These are phyloP conservation scores for Deilephila elpenor DNA, from an alignment of 2,888 invertebrate genomes.

Conservation along the genomic window DNA sequence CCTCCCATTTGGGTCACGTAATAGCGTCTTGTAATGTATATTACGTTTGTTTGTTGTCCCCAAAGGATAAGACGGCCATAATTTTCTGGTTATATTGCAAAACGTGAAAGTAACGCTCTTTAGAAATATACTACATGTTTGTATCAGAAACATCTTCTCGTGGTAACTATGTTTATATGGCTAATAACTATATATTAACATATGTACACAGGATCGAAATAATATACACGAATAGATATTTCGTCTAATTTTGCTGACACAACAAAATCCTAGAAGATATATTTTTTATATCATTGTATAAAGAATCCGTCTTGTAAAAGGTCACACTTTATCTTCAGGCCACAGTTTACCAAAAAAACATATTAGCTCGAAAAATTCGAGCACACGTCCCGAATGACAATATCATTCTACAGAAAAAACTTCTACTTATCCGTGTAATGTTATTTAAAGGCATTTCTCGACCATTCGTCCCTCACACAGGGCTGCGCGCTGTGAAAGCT, in stretches of 20 bases:
- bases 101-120: neutral
- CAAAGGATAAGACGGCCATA: neutral
- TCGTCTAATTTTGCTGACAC: too few relatives aligned
- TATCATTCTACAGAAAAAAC: neutral
- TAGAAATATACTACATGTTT: neutral
- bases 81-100: constrained; percentile 15
- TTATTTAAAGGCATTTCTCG: neutral
- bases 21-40: neutral
- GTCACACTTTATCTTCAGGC: neutral
- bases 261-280: too few relatives aligned
- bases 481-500: neutral
- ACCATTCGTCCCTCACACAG: neutral
- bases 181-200: neutral
- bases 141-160: neutral
- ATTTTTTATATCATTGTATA: too few relatives aligned
- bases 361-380: neutral
- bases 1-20: neutral
- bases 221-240: too few relatives aligned
- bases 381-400: neutral
- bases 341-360: neutral
- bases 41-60: neutral
- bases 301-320: neutral
- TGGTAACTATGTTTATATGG: neutral
- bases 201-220: neutral
- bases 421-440: neutral